Evolutionary conservation across 2,113 vertebrate species (phyloP).

Genomic region (Paradisaea rubra): DNA sequence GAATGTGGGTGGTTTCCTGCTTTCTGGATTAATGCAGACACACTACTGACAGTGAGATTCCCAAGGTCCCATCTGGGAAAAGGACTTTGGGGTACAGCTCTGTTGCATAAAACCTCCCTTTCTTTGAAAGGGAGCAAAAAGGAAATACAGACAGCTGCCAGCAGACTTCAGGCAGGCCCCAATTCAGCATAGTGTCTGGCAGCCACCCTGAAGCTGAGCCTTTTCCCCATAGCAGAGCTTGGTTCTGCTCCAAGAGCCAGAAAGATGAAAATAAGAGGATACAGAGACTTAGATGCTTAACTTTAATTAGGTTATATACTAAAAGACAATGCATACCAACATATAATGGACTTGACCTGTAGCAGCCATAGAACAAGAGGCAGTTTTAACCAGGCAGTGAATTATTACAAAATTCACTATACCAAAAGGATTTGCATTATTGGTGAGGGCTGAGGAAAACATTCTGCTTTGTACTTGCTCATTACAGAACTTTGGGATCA

Average conservation of each 20-base stretch:
- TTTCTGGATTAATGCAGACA: neutral
- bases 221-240: neutral
- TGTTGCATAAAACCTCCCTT: neutral
- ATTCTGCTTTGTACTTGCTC: neutral
- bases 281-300: neutral
- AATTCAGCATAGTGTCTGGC: neutral
- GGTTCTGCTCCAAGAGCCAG: neutral
- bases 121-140: neutral
- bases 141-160: neutral
- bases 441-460: neutral
- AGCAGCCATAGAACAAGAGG: neutral
- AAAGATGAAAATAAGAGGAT: neutral
- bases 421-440: neutral
- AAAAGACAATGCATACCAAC: neutral
- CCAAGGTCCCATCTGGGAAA: neutral
- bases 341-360: neutral
- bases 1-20: neutral
- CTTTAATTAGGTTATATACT: neutral
- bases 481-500: neutral
- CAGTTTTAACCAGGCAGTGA: neutral
- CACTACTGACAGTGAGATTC: neutral
- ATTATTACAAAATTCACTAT: neutral
- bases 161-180: neutral
- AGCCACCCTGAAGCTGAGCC: neutral
- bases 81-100: neutral